Base-by-base conservation (phyloP, 2,888 invertebrate species). In the Aelia acuminata region DNA sequence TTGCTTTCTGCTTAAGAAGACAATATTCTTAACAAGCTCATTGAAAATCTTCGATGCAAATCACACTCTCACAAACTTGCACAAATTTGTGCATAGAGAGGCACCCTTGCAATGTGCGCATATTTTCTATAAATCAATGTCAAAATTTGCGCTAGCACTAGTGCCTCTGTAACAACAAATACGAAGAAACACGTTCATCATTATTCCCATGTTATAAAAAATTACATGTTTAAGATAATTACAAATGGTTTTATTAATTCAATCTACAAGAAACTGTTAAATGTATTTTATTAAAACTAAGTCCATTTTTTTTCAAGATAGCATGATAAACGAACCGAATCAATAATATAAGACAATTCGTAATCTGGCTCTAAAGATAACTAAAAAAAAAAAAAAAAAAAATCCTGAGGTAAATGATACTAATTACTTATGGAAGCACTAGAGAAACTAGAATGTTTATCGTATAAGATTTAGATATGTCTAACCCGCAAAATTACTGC, bases 81-180 rank as follows among this genome's bases (percentile, higher is more conserved):
- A 87, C 87, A 22, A 70, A 57, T 7, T 47, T 70, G 70, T 63
- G 63, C 87, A 39, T 75, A 75, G 85, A 89, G 89, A 89, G 89
- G 89, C 89, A 89, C 89, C 87, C 88, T 87, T 88, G 85, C 48
- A 70, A 48, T 75, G 84, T 88, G 87, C 88, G 89, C 88, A 85
- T 88, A 70, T 70, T 70, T 70, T 70, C 63, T 70, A 70, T 70
- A 70, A 35, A 88, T 80, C 84, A 85, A 70, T 85, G 84, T 86
- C 53, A 87, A 43, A 87, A 87, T 49, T 43, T 57, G 87, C 87
- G 87, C 87, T 49, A 70, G 89, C 88, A 89, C 75, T 89, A 84
- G 90, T 90, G 90, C 90, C 90, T 90, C 90, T 90, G 90, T 89
- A 90, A 90, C 90, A 90, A 88, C 90, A 90, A 80, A 53, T 63